Base-by-base conservation (phyloP, 2,888 invertebrate species). In the Ectobius pallidus region DNA sequence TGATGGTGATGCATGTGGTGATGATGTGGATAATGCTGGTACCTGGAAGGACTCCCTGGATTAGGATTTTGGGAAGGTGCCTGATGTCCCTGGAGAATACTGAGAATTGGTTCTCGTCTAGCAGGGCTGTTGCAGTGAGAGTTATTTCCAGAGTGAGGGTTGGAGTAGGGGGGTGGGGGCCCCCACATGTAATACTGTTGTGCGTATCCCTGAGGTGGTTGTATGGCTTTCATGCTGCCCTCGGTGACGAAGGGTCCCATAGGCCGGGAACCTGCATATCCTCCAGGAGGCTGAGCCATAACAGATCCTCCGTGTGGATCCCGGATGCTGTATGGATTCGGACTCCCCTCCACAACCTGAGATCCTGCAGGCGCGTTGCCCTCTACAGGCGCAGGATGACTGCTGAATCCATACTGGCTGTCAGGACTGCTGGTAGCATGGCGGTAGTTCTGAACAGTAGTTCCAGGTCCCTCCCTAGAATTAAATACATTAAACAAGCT, bases 121-220 rank as follows among this genome's bases (percentile, higher is more conserved):
- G 89, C 89, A 0, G 90, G 90, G 77, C 93, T 93, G 44, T 92
- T 92, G 25, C 71, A 71, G 68, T 93, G 92, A 73, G 93, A 93
- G 44, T 92, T 92, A 34, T 34, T 63, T 68, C 93, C 92, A 74
- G 93, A 93, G 0, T 77, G 75, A n/a, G 80, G 79, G 30, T 80
- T 80, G 20, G 81, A 80, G 80, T 95, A 95, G 0, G 95, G 95
- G 0, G 95, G 95, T 0, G 95, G 95, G 0, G 95, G 95, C 0
- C 94, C 95, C 95, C 95, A 95, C 20, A 94, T 81, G 83, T 89
- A 82, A 80, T 87, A 73, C 80, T 87, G 68, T 39, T 69, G 70
- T 16, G 52, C 69, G 18, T 72, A 72, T 18, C 32, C 49, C 46
- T 65, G 65, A 9, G 42, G 65, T 18, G 44, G 65, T 11, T 67